phyloP scores from a whole-genome alignment of 2,888 invertebrate species.

The Lottia gigantea region DNA sequence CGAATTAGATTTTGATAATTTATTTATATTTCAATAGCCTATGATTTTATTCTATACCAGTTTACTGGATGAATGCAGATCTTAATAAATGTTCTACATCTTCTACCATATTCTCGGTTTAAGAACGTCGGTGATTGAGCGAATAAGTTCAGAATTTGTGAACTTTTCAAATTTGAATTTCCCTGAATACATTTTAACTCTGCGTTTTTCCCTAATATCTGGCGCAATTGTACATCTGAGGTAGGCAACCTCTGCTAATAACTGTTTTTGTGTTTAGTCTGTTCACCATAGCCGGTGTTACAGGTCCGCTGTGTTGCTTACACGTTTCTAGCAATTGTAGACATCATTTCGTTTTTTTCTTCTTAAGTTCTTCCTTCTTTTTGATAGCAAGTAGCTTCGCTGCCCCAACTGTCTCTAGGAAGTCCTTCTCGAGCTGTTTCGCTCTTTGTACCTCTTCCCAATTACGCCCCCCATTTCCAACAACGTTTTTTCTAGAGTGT shows the following conservation, averaged over 20 bases:
- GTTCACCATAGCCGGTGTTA: neutral
- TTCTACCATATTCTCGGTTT: neutral
- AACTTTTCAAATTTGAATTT: neutral
- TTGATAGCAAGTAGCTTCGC: neutral
- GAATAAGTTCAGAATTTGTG: slow-evolving; percentile 2
- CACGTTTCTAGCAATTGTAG: neutral
- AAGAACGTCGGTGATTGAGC: neutral
- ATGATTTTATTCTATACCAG: too few relatives aligned
- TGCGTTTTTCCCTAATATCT: neutral
- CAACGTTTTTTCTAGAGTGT: neutral
- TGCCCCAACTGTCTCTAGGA: neutral
- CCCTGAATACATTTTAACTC: slow-evolving; percentile 5
- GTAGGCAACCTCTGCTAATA: neutral
- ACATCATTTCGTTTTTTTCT: neutral
- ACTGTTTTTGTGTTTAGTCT: slow-evolving; percentile 1
- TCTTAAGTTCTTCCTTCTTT: slow-evolving; percentile 9
- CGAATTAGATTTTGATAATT: too few relatives aligned
- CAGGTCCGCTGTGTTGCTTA: neutral
- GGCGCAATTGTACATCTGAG: neutral
- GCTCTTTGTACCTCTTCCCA: neutral
- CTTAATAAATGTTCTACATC: neutral
- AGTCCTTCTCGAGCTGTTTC: neutral
- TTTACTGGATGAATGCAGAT: too few relatives aligned
- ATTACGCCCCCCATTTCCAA: neutral
- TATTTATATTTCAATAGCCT: too few relatives aligned